A percentile compares a stretch with the other conserved stretches of the same genome.
Evolutionary conservation across 2,113 vertebrate genomes (phyloP).

Genomic region (Oncorhynchus tshawytscha): DNA sequence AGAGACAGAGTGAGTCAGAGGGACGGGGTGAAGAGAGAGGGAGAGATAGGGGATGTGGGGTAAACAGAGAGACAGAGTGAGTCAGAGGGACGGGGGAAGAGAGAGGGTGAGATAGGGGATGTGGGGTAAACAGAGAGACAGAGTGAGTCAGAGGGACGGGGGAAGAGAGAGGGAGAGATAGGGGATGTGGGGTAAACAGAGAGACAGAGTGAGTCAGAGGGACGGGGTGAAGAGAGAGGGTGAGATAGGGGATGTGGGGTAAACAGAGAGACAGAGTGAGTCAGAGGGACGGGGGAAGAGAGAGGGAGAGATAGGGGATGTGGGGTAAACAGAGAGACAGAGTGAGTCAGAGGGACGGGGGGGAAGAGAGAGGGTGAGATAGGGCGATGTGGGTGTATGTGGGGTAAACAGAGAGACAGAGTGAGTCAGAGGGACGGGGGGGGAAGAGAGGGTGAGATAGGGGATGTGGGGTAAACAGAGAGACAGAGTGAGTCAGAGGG

Average conservation of each 20-base stretch:
- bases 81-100: neutral
- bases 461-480: too few species aligned
- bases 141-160: neutral
- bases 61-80: neutral
- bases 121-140: neutral
- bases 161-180: constrained; percentile 6
- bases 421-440: too few species aligned
- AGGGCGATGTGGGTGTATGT: too few species aligned
- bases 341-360: neutral
- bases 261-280: too few species aligned
- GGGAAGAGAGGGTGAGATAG: too few species aligned
- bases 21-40: neutral
- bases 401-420: too few species aligned
- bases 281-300: too few species aligned
- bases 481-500: too few species aligned
- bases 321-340: constrained; percentile 7
- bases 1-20: neutral
- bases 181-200: neutral
- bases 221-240: too few species aligned
- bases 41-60: neutral
- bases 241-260: too few species aligned
- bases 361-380: too few species aligned
- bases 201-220: neutral
- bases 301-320: too few species aligned
- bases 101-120: neutral